Evolutionary conservation across 1,140 invertebrate species (phyloP).

Genomic region (silkworm (Bombyx mori)): DNA sequence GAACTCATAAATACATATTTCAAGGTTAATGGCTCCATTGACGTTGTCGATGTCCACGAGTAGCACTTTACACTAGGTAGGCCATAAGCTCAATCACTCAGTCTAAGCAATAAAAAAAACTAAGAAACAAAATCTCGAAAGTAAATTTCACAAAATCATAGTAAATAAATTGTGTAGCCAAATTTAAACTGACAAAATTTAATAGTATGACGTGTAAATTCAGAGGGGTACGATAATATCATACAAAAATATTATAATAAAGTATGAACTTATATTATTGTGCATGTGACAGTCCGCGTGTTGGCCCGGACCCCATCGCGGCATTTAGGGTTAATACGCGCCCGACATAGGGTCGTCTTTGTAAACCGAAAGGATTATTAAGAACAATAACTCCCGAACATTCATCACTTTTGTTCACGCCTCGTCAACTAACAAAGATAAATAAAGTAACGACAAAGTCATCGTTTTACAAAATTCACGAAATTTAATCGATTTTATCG

Average conservation of each 20-base stretch:
- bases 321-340: constrained; percentile 46
- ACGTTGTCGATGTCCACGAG: too few relatives aligned
- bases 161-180: too few relatives aligned
- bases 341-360: constrained; percentile 44
- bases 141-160: too few relatives aligned
- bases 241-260: constrained; percentile 62
- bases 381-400: constrained; percentile 42
- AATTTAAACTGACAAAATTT: too few relatives aligned
- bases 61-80: too few relatives aligned
- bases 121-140: too few relatives aligned
- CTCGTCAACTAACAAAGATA: constrained; percentile 26
- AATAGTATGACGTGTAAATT: too few relatives aligned
- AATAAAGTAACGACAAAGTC: constrained; percentile 18
- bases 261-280: constrained; percentile 52
- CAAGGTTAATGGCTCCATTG: neutral
- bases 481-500: too few relatives aligned
- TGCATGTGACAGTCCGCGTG: constrained; percentile 63
- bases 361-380: constrained; percentile 42
- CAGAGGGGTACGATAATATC: constrained; percentile 32
- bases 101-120: constrained; percentile 5
- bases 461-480: neutral
- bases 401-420: constrained; percentile 43
- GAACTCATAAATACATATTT: too few relatives aligned
- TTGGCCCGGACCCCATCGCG: constrained; percentile 31
- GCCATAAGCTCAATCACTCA: too few relatives aligned